phyloP scores from a whole-genome alignment of 2,113 vertebrate genomes.

The Myotis brandtii region DNA sequence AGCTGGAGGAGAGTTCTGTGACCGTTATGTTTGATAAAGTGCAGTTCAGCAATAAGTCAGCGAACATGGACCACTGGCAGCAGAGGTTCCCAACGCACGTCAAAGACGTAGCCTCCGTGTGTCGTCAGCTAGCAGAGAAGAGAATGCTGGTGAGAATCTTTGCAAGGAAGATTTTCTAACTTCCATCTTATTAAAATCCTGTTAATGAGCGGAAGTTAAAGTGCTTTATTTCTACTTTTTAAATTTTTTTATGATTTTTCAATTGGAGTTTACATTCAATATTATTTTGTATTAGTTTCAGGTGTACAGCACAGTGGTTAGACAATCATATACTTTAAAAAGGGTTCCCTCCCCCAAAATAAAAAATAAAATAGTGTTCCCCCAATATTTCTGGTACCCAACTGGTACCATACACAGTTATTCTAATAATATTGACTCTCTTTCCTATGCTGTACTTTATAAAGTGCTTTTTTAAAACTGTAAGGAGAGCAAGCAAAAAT shows the following conservation, averaged over 20 bases:
- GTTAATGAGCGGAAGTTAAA: neutral
- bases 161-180: neutral
- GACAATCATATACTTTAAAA: neutral
- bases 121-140: conserved; percentile 92
- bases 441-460: neutral
- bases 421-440: neutral
- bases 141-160: conserved; percentile 89
- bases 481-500: neutral
- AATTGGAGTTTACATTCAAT: neutral
- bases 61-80: conserved; percentile 94
- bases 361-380: neutral
- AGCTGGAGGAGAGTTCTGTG: conserved; percentile 94
- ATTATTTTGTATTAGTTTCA: neutral
- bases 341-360: neutral
- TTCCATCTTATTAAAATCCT: neutral
- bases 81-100: conserved; percentile 95
- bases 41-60: conserved; percentile 91
- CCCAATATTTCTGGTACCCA: neutral
- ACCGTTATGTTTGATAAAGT: conserved; percentile 94
- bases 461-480: neutral
- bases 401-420: neutral
- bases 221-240: neutral
- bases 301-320: neutral
- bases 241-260: neutral
- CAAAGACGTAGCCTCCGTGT: conserved; percentile 93